Conservation (phyloP, 2,113 vertebrate genomes). For the Columba livia region DNA sequence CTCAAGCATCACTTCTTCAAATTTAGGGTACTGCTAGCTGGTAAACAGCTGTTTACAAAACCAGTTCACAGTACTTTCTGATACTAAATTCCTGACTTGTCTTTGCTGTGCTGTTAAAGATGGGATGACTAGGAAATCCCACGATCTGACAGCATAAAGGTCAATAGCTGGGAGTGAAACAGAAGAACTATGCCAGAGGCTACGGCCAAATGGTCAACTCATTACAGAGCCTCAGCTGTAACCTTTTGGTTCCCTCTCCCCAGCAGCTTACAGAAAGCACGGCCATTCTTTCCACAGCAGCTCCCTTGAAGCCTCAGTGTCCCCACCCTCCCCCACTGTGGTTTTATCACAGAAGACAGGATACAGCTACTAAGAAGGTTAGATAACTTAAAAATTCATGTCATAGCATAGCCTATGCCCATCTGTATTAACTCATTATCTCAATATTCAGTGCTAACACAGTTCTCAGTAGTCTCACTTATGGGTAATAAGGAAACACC, state of each 20-base stretch:
- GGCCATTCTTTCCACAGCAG: background rate
- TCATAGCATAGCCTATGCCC: background rate
- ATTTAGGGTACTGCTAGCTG: background rate
- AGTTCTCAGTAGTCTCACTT: background rate
- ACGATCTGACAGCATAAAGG: background rate
- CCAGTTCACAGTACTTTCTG: background rate
- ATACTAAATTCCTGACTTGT: background rate
- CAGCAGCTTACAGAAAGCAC: background rate
- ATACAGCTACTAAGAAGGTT: background rate
- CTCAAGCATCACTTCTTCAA: background rate
- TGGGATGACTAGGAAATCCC: background rate
- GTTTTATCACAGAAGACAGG: background rate
- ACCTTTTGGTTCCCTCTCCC: background rate
- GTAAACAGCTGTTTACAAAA: background rate
- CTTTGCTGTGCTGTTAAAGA: background rate
- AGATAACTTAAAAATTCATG: background rate
- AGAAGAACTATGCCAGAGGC: background rate
- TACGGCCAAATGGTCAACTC: background rate
- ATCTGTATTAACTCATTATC: background rate
- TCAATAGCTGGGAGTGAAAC: constrained; percentile 8
- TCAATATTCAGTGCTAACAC: background rate
- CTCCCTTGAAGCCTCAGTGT: background rate
- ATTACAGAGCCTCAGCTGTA: background rate
- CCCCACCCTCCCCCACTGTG: accelerated
- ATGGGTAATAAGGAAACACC: background rate